A percentile compares a stretch with the other conserved stretches of the same genome.
phyloP scores from a whole-genome alignment of 2,888 invertebrate species.

The Dromius quadrimaculatus region DNA sequence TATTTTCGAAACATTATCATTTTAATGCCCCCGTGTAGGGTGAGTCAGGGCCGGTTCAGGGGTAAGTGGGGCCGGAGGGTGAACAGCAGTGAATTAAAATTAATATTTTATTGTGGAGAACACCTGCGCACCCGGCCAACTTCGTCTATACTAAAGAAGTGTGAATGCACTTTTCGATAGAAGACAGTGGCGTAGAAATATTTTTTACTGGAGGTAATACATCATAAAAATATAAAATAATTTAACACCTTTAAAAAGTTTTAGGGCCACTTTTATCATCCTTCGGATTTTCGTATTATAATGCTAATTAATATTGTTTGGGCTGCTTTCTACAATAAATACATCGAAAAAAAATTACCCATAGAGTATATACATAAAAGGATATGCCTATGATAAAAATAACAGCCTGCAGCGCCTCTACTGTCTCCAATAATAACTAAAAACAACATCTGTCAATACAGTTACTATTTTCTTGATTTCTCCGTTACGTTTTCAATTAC shows the following conservation, averaged over 20 bases:
- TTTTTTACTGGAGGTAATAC: neutral
- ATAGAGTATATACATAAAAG: no score
- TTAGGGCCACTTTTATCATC: constrained; percentile 26
- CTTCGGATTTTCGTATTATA: constrained; percentile 38
- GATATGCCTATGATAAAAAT: no score
- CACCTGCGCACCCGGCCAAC: constrained; percentile 38
- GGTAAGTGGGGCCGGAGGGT: constrained; percentile 6
- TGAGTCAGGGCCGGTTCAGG: neutral
- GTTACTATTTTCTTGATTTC: no score
- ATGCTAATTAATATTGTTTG: constrained; percentile 48
- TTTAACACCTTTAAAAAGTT: constrained; percentile 44
- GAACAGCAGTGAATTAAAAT: constrained; percentile 42
- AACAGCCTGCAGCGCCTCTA: no score
- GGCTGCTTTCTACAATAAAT: no score
- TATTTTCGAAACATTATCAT: constrained; percentile 48
- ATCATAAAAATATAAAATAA: constrained; percentile 24
- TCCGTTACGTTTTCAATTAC: constrained; percentile 4
- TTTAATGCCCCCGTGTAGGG: constrained; percentile 39
- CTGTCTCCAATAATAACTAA: no score
- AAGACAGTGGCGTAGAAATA: neutral
- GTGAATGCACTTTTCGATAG: constrained; percentile 38
- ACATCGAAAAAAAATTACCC: no score
- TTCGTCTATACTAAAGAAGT: constrained; percentile 26
- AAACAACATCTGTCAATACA: no score
- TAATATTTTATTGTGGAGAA: constrained; percentile 47